Conservation (phyloP, 2,797 vertebrate genomes). For the Cirrhinus mrigala region DNA sequence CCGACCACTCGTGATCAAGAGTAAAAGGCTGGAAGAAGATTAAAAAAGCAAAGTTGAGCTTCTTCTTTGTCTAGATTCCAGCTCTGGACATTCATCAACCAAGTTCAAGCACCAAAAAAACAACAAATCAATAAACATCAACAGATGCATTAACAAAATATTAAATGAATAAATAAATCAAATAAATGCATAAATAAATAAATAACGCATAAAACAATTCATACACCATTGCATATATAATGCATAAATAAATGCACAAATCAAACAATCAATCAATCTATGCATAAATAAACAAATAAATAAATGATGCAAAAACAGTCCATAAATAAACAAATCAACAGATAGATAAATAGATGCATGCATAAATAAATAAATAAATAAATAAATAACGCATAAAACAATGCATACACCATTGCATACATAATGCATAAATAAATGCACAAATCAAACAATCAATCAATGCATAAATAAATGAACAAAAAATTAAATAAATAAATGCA, state of each 20-base stretch:
- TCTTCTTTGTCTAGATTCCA: not conserved
- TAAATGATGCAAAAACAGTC: not conserved
- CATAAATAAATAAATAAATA: too few relatives aligned
- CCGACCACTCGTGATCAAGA: constrained; percentile 72
- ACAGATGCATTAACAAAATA: too few relatives aligned
- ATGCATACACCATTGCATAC: not conserved
- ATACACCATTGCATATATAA: not conserved
- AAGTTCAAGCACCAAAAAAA: not conserved
- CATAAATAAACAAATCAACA: not conserved
- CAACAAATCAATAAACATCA: not conserved
- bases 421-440: too few relatives aligned
- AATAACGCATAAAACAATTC: not conserved
- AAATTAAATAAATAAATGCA: not conserved
- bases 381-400: too few relatives aligned
- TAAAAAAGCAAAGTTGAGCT: constrained; percentile 25
- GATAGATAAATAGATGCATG: too few relatives aligned
- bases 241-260: not conserved
- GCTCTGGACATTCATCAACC: not conserved
- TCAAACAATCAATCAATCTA: not conserved
- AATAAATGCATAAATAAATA: not conserved
- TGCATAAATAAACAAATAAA: not conserved
- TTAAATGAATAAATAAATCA: not conserved
- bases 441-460: not conserved
- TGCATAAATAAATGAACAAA: not conserved
- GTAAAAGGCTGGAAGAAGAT: constrained; percentile 66